Evolutionary conservation across 2,797 vertebrate species (phyloP).

Genomic region (Microtus californicus): DNA sequence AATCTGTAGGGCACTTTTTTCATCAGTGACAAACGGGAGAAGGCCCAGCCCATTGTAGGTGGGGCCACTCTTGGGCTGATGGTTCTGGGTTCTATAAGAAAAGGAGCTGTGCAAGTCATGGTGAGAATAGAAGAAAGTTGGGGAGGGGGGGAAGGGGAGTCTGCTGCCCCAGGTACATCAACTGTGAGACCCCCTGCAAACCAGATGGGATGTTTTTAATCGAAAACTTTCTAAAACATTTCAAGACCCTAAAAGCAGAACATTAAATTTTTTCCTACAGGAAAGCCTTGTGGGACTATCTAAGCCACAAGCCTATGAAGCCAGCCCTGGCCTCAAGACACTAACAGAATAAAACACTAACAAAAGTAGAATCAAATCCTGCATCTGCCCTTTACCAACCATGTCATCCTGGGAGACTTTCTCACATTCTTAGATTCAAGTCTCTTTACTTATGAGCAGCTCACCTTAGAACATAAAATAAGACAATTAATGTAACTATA

Average conservation of each 20-base stretch:
- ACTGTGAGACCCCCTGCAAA: not conserved
- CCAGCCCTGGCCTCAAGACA: not conserved
- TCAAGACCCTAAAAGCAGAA: not conserved
- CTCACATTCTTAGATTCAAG: not conserved
- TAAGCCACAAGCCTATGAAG: not conserved
- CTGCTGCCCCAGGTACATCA: accelerated
- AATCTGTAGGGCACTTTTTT: not conserved
- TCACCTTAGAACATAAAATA: not conserved
- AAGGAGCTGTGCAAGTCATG: not conserved
- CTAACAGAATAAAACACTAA: not conserved
- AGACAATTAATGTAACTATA: not conserved
- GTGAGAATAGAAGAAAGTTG: not conserved
- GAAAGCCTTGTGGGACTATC: not conserved
- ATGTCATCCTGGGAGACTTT: not conserved
- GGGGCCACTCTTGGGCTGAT: not conserved
- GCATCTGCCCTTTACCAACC: not conserved
- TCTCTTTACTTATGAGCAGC: not conserved
- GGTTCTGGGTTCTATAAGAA: not conserved
- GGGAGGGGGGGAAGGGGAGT: accelerated
- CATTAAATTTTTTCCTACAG: not conserved
- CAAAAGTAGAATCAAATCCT: not conserved
- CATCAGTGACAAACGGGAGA: not conserved
- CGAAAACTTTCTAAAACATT: not conserved
- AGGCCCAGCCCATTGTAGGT: not conserved
- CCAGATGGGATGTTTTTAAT: not conserved